Base-by-base conservation (phyloP, 2,797 vertebrate genomes). In the Microctenopoma stevenorrisi region DNA sequence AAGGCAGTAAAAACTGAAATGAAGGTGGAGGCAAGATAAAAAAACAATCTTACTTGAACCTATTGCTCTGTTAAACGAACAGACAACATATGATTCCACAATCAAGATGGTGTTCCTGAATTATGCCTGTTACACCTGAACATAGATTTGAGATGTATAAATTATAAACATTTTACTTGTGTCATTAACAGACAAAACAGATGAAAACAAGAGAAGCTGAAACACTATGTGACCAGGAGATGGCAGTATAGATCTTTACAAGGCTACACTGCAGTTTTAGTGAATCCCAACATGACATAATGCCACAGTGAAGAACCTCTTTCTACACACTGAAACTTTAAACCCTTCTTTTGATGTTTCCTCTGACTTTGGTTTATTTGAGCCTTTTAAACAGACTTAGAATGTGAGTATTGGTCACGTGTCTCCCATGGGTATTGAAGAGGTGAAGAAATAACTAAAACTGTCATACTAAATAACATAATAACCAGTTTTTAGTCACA, bases 81-180 rank as follows among this genome's bases (percentile, higher is more conserved):
- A 66, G 44, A 79, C 14, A 59, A 38, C 64, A 71, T 88, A 90
- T 92, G 91, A 89, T 91, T 90, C 91, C 78, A 84, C 35, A 48
- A 44, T 88, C 33, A 79, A 84, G 66, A 84, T 84, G 56, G 69
- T 59, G 68, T 66, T 25, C 59, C 79, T 84, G 61, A 85, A 76
- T 76, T 51, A 81, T 0, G 16, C 40, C 49, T 67, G n/a, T 50
- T 52, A 51, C 38, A 63, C 22, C 22, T 22, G 3, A 75, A 64
- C 7, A 44, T 52, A 53, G 57, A 50, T 76, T 57, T 65, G 46
- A 68, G 56, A 81, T 78, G 72, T 25, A 68, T 84, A 72, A 74
- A 74, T 85, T 61, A 74, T 47, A 52, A 54, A 63, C 11, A 63
- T 57, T 46, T 46, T 7, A 69, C 48, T 78, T 54, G 14, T 46